A percentile compares a stretch with the other conserved stretches of the same genome.
Conservation (phyloP, 2,888 invertebrate genomes). For the Lasioglossum vierecki region DNA sequence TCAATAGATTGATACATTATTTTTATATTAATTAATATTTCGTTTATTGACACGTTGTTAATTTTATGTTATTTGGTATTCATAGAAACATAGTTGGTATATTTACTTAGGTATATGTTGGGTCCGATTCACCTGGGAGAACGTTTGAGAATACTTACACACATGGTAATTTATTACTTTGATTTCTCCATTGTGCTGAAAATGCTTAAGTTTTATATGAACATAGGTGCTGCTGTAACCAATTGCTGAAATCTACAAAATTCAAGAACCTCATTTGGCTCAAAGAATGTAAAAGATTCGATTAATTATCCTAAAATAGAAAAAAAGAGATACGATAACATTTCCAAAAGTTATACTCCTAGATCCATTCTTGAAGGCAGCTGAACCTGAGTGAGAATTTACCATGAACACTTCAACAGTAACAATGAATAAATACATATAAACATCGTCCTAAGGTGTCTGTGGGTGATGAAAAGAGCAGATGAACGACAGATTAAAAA, state of each 20-base stretch:
- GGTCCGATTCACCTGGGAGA: too few relatives aligned
- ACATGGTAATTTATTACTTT: too few relatives aligned
- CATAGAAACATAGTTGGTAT: background rate
- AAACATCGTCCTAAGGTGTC: background rate
- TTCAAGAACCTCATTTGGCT: background rate
- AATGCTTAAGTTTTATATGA: too few relatives aligned
- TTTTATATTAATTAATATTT: background rate
- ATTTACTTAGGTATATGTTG: too few relatives aligned
- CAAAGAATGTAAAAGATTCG: background rate
- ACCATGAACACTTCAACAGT: background rate
- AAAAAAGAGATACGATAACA: background rate
- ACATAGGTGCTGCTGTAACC: too few relatives aligned
- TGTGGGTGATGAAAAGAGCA: background rate
- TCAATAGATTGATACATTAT: background rate
- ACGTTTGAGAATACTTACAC: too few relatives aligned
- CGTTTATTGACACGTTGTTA: too few relatives aligned
- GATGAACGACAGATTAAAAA: conserved; percentile 71
- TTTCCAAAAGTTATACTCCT: background rate
- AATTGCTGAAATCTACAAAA: too few relatives aligned
- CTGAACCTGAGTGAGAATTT: too few relatives aligned
- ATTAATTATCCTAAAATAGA: background rate
- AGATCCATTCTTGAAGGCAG: background rate
- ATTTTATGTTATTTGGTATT: background rate
- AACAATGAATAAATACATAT: background rate
- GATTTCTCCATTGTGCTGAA: too few relatives aligned